Base-by-base conservation (phyloP, 2,888 invertebrate genomes). In the Spisula solida region DNA sequence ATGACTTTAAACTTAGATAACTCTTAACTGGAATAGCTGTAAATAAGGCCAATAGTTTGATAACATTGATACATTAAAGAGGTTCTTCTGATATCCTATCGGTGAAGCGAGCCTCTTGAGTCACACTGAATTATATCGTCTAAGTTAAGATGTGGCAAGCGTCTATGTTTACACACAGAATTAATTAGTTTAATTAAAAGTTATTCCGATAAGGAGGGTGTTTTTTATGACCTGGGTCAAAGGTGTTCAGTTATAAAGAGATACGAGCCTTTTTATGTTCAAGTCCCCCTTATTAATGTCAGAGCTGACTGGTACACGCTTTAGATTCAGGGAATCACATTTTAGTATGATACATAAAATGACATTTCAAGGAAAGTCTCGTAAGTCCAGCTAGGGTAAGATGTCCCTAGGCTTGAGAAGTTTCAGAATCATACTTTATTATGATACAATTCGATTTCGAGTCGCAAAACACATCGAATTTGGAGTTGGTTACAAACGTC, bases 61-160 rank as follows among this genome's bases (percentile, higher is more conserved):
- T 90, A 90, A 90, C 82, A n/a, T n/a, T 41, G 85, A 85, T 70
- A 90, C 90, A 90, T 90, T 80, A 90, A 90, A 90, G 90, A 56
- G 60, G 20, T 55, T 20, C 6, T 25, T 34, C 34, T 25, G 90
- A 87, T 90, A 90, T 14, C 41, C 20, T 90, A 88, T 90, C 90
- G 79, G 6, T 41, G 16, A 25, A 12, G 47, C 81, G 70, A 75
- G 34, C 75, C 70, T 34, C 66, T 41, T 86, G 90, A 88, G 75
- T 90, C 90, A 85, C 81, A 34, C 29, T 75, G 82, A 80, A 90
- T 90, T 88, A 90, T 86, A 88, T 79, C 82, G 82, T 86, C 51
- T 56, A 79, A 82, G 75, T 82, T 55, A 75, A 31, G 31, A n/a
- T 25, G 47, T 60, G 55, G 51, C 60, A 80, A 55, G 60, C 10